A percentile compares a stretch with the other conserved stretches of the same genome.
phyloP scores from a whole-genome alignment of 2,113 vertebrate species.

The Excalfactoria chinensis region DNA sequence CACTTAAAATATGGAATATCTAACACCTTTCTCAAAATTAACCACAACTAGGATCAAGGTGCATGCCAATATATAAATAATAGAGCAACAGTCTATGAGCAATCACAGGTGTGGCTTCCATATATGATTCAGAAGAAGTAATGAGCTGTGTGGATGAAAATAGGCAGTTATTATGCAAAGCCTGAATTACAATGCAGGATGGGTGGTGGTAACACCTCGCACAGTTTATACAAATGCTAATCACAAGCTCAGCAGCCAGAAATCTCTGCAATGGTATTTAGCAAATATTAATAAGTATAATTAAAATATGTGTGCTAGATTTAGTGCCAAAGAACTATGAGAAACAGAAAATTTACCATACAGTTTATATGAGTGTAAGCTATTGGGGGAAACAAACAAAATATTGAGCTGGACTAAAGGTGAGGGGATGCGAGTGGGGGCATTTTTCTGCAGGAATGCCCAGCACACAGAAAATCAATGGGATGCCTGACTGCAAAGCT shows the following conservation, averaged over 20 bases:
- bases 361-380: neutral
- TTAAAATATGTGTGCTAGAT: conserved; percentile 10
- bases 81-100: conserved; percentile 57
- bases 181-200: conserved; percentile 47
- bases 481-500: neutral
- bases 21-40: conserved; percentile 27
- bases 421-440: neutral
- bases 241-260: conserved; percentile 35
- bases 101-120: conserved; percentile 60
- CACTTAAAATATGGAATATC: neutral
- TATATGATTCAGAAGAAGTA: conserved; percentile 74
- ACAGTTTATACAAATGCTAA: conserved; percentile 31
- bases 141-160: conserved; percentile 66
- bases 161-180: conserved; percentile 68
- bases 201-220: conserved; percentile 44
- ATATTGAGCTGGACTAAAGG: neutral
- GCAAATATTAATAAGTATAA: conserved; percentile 38
- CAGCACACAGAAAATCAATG: neutral
- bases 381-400: neutral
- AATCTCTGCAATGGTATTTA: conserved; percentile 26
- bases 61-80: conserved; percentile 53
- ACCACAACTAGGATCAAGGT: neutral
- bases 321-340: neutral
- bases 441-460: neutral
- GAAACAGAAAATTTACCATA: neutral